Conservation (phyloP, 2,888 invertebrate species). For the Ectemnius continuus region DNA sequence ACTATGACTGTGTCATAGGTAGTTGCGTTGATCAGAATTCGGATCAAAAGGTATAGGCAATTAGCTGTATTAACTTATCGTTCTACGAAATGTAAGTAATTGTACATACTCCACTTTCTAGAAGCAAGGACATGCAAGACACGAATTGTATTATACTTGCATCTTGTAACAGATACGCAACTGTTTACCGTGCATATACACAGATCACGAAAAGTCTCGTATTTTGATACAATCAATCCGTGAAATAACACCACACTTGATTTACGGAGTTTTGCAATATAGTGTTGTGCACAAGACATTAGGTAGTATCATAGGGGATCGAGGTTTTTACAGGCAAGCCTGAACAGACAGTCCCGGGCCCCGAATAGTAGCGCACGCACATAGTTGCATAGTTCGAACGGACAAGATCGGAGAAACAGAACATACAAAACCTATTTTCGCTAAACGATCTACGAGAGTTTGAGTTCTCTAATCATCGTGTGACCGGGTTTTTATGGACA, state of each 20-base stretch:
- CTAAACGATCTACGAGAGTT: conserved; percentile 57
- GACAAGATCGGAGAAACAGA: conserved; percentile 25
- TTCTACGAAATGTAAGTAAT: conserved; percentile 44
- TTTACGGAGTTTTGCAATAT: conserved; percentile 26
- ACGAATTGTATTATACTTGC: conserved; percentile 31
- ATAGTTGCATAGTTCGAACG: conserved; percentile 13
- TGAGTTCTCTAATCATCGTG: conserved; percentile 44
- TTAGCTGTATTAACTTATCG: conserved; percentile 32
- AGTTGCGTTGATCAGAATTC: neutral
- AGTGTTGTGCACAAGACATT: conserved; percentile 4
- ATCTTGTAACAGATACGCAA: conserved; percentile 31
- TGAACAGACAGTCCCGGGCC: neutral
- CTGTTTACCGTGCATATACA: conserved; percentile 30
- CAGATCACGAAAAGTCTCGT: conserved; percentile 44
- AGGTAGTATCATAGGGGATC: neutral
- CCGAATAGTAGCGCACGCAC: conserved; percentile 15
- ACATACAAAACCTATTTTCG: conserved; percentile 63
- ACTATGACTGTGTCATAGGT: too few relatives aligned
- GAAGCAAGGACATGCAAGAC: conserved; percentile 11
- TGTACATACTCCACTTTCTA: conserved; percentile 37
- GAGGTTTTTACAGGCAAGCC: conserved; percentile 6
- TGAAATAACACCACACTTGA: conserved; percentile 20
- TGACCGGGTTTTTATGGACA: conserved; percentile 30
- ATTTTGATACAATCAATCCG: conserved; percentile 48
- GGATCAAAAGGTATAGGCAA: conserved; percentile 11